Base-by-base conservation (phyloP, 37 sponge, comb jelly and placozoan genomes). In the Petrosia ficiformis region DNA sequence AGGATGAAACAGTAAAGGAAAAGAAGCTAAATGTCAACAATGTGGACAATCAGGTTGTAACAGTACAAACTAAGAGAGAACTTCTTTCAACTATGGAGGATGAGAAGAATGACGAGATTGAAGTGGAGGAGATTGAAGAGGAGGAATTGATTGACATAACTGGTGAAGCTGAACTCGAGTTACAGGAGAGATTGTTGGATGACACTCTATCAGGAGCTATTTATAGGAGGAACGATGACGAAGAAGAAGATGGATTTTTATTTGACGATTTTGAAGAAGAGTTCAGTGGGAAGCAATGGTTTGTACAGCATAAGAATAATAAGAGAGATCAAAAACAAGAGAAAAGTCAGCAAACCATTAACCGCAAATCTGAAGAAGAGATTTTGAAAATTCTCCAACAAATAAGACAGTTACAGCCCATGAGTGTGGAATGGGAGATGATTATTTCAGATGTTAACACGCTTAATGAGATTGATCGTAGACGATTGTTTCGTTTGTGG, bases 401-500 rank as follows among this genome's bases (percentile, higher is more conserved):
- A 42, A 33, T 25, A 29, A 29, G 22, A 61, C 10, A 37, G 40
- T 2, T 19, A 8, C 33, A 42, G 25, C 74, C 89, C 35, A 77
- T 91, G 75, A 39, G 39, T 48, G 57, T 71, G 73, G 39, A 64
- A 38, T 72, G 79, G 68, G 84, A 44, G 19, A 26, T 65, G 2
- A 38, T 33, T 29, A 54, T 92, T 38, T 24, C 44, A 38, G 56
- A 92, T 39, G 38, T 92, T 25, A 14, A 38, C 11, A 39, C 57
- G 1, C 68, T 94, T 11, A 10, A 34, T 2, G 8, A 30, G 1
- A 29, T 63, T 4, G 58, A 87, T 35, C 67, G 86, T 5, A 80
- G 82, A 81, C 35, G 48, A 32, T 68, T 95, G 34, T 95, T 91
- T 67, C 58, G 77, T 22, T 82, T 84, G 57, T 95, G 95, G 95